Base-by-base conservation (phyloP, 2,888 invertebrate genomes). In the Eudemis profundana region DNA sequence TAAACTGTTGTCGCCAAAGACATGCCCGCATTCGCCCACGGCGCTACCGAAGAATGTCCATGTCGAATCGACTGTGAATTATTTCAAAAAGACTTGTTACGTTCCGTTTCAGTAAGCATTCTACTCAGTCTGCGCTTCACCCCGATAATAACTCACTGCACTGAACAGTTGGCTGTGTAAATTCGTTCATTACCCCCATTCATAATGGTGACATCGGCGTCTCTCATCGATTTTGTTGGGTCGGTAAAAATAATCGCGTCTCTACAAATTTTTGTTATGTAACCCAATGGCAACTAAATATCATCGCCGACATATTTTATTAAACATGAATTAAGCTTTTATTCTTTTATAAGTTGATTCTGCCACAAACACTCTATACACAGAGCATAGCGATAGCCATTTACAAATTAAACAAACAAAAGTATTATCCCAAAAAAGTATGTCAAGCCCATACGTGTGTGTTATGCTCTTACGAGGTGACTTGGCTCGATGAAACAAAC, bases 21-120 rank as follows among this genome's bases (percentile, higher is more conserved):
- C 85, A 84, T 76, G 79, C 75, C 78, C 72, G 74, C 75, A 76
- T 75, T 79, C 82, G 83, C 85, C 86, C 84, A 84, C 86, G 79
- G 79, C 75, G 75, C 69, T 74, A 76, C 76, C 78, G 74, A 78
- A 70, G 79, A 83, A 84, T 81, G 80, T 82, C 84, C 86, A 76
- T 82, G 82, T 87, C 86, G 86, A 87, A 89, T 86, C 78, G 79
- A 72, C 82, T 78, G 84, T 89, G 88, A 89, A 89, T 87, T 89
- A 89, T 89, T 89, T 86, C 86, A 86, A 83, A 72, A 73, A 69
- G 74, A 79, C 82, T 80, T 78, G 82, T 81, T 83, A 80, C 82
- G 81, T 82, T 84, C 81, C 84, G 77, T 85, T 87, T 86, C 86
- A 84, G 84, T 80, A 74, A 80, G 77, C 81, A 76, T 78, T 44